phyloP scores from a whole-genome alignment of 53 echinoderm and acorn worm genomes.

The Henricia sp. region DNA sequence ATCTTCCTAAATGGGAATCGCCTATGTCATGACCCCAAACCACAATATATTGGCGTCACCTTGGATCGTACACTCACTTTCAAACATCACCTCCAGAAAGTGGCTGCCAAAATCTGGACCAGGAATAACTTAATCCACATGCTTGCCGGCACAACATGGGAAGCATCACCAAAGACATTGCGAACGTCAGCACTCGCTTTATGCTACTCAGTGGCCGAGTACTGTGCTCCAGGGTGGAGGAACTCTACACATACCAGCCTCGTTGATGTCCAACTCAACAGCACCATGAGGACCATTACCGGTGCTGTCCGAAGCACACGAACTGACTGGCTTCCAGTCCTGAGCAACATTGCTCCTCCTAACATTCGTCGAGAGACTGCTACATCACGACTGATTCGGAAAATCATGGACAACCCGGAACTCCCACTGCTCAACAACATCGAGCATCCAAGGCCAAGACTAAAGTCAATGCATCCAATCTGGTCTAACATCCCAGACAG shows the following conservation, averaged over 20 bases:
- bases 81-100: neutral
- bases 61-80: neutral
- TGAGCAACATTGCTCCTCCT: neutral
- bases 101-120: neutral
- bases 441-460: too few species aligned
- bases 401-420: too few species aligned
- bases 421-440: neutral
- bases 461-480: too few species aligned
- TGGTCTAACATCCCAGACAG: too few species aligned
- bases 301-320: neutral
- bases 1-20: constrained; percentile 2
- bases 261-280: constrained; percentile 24
- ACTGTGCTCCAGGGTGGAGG: constrained; percentile 46
- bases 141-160: constrained; percentile 18
- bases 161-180: constrained; percentile 14
- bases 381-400: neutral
- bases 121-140: constrained; percentile 26
- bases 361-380: neutral
- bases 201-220: constrained; percentile 46
- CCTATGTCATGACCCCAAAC: neutral
- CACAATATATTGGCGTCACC: neutral
- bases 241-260: constrained; percentile 11
- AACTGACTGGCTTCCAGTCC: too few species aligned
- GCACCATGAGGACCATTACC: neutral
- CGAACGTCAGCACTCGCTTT: constrained; percentile 14